A percentile compares a stretch with the other conserved stretches of the same genome.
Conservation (phyloP, 1,140 invertebrate species). For the Heterodera schachtii region DNA sequence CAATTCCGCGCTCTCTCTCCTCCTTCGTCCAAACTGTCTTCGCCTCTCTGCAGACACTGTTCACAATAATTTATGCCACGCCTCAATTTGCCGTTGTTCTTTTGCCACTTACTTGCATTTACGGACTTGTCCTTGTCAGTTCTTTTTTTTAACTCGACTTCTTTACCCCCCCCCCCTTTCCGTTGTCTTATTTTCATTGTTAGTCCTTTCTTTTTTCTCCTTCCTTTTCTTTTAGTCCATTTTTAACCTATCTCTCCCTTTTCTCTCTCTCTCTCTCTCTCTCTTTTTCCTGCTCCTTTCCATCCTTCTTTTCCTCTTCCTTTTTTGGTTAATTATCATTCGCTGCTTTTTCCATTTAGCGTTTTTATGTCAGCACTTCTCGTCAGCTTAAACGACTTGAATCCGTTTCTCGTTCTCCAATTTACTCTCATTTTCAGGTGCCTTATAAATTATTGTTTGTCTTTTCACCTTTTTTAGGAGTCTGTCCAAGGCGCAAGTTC, state of each 20-base stretch:
- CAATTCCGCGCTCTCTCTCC: slow-evolving; percentile 47
- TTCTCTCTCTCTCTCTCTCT: too few relatives aligned
- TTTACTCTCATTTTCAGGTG: slow-evolving; percentile 82
- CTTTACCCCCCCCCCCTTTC: neutral
- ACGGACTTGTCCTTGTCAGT: slow-evolving; percentile 67
- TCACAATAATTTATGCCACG: slow-evolving; percentile 69
- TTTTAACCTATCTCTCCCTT: slow-evolving; percentile 21
- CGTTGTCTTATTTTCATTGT: neutral
- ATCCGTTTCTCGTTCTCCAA: slow-evolving; percentile 92
- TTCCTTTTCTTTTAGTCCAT: slow-evolving; percentile 44
- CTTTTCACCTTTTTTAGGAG: slow-evolving; percentile 51
- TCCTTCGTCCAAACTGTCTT: slow-evolving; percentile 61
- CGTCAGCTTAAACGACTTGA: slow-evolving; percentile 91
- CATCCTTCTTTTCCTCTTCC: too few relatives aligned
- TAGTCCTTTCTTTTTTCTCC: slow-evolving; percentile 45
- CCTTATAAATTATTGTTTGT: neutral
- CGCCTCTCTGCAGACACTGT: slow-evolving; percentile 67
- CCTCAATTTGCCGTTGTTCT: slow-evolving; percentile 70
- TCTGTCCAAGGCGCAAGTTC: slow-evolving; percentile 66
- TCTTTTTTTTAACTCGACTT: slow-evolving; percentile 11
- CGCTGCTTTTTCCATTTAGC: slow-evolving; percentile 69
- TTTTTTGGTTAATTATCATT: too few relatives aligned
- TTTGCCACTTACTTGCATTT: slow-evolving; percentile 70
- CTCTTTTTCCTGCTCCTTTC: too few relatives aligned
- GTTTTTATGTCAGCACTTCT: slow-evolving; percentile 90